Conservation (phyloP, 2,797 vertebrate genomes). For the Lepilemur septentrionalis region DNA sequence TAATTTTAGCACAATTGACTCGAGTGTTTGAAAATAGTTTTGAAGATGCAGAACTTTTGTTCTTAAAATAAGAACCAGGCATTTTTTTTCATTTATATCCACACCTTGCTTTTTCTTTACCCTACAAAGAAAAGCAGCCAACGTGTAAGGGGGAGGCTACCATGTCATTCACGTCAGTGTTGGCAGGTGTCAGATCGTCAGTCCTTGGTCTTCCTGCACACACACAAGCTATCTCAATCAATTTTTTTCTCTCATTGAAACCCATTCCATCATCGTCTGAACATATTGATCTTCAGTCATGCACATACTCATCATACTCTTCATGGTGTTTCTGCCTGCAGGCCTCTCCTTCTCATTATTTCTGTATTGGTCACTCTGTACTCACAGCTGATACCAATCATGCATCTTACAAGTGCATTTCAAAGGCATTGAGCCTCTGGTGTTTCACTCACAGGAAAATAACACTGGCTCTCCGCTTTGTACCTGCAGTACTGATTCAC, state of each 20-base stretch:
- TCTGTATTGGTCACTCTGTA: constrained; percentile 70
- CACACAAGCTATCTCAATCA: constrained; percentile 40
- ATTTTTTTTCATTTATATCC: neutral
- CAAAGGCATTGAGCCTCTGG: constrained; percentile 67
- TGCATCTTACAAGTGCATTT: constrained; percentile 73
- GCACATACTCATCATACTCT: constrained; percentile 56
- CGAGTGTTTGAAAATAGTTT: neutral
- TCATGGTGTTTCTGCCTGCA: constrained; percentile 71
- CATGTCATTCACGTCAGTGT: neutral
- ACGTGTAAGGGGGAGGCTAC: neutral
- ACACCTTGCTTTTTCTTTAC: neutral
- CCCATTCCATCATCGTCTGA: constrained; percentile 66
- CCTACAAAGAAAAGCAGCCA: neutral
- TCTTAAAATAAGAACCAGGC: neutral
- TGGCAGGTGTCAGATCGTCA: neutral
- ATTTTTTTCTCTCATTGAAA: constrained; percentile 60
- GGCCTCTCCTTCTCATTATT: constrained; percentile 75
- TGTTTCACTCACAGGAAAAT: constrained; percentile 59
- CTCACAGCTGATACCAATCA: constrained; percentile 77
- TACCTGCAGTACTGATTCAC: neutral
- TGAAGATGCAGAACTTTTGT: neutral
- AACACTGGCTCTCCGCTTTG: constrained; percentile 14
- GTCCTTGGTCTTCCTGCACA: constrained; percentile 3
- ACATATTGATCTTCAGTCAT: constrained; percentile 76
- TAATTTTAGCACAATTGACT: neutral